Conservation (phyloP, 2,888 invertebrate genomes). For the Dimorphilus gyrociliatus region DNA sequence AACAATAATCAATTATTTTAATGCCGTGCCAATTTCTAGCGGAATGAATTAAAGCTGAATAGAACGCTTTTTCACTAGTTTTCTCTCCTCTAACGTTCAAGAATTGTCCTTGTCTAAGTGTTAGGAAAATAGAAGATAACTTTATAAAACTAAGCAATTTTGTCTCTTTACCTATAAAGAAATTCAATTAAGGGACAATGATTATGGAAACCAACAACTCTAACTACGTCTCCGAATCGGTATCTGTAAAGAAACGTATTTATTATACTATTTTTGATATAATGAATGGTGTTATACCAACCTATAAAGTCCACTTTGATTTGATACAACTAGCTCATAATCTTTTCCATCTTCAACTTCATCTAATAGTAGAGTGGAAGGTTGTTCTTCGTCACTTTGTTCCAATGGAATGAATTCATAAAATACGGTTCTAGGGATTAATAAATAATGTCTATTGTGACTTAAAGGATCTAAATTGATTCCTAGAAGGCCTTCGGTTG, state of each 20-base stretch:
- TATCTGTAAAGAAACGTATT: too few relatives aligned
- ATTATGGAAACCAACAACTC: slow-evolving; percentile 1
- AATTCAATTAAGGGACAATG: slow-evolving; percentile 3
- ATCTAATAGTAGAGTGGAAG: slow-evolving; percentile 21
- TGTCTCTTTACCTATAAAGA: slow-evolving; percentile 2
- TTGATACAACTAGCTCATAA: slow-evolving; percentile 31
- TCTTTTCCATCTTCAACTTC: slow-evolving; percentile 21
- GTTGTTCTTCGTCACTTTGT: slow-evolving; percentile 19
- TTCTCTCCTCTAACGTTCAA: slow-evolving; percentile 3
- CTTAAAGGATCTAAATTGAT: slow-evolving; percentile 12
- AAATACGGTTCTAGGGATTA: slow-evolving; percentile 26
- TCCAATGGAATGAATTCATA: slow-evolving; percentile 30
- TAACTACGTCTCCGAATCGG: slow-evolving; percentile 2
- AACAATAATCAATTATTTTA: slow-evolving; percentile 1
- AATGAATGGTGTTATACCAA: too few relatives aligned
- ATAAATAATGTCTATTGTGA: slow-evolving; percentile 15
- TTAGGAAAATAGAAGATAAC: background rate
- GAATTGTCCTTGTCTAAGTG: slow-evolving; percentile 1
- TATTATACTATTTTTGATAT: too few relatives aligned
- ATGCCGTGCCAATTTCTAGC: background rate
- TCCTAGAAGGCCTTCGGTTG: slow-evolving; percentile 24
- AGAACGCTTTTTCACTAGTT: background rate
- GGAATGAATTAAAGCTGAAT: background rate
- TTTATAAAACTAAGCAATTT: background rate
- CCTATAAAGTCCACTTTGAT: slow-evolving; percentile 23